These are phyloP conservation scores for Petaurus breviceps DNA, from an alignment of 2,113 vertebrate species.

Conservation along the genomic window DNA sequence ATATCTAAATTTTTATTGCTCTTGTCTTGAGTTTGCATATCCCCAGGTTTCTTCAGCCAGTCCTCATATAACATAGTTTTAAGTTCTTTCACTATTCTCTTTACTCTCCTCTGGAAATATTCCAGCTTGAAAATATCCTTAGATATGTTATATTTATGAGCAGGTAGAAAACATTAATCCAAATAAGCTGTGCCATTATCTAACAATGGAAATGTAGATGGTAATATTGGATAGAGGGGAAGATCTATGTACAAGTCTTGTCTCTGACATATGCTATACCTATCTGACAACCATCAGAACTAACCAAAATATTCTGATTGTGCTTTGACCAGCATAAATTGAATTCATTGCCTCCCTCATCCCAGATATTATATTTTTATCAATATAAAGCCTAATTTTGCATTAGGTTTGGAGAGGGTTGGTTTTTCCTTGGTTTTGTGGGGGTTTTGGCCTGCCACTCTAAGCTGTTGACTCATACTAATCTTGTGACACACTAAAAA, in stretches of 20 bases:
- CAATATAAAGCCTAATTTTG: not conserved
- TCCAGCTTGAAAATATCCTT: not conserved
- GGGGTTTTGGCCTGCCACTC: not conserved
- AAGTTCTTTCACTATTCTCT: not conserved
- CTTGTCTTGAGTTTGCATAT: not conserved
- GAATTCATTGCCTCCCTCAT: not conserved
- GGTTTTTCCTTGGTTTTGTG: not conserved
- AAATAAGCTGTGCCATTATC: not conserved
- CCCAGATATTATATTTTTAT: not conserved
- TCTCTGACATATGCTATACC: not conserved
- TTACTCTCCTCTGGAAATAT: not conserved
- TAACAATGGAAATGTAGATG: not conserved
- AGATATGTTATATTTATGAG: not conserved
- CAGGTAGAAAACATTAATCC: not conserved
- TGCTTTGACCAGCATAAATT: not conserved
- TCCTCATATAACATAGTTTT: not conserved
- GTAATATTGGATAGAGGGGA: not conserved
- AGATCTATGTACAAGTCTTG: not conserved
- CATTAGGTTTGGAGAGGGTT: not conserved
- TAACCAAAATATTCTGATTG: not conserved
- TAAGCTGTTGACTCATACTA: not conserved
- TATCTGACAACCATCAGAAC: not conserved
- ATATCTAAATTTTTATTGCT: not conserved
- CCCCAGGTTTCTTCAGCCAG: not conserved
- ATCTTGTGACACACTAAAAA: not conserved